Conservation (phyloP, 2,888 invertebrate genomes). For the Onchidella celtica region DNA sequence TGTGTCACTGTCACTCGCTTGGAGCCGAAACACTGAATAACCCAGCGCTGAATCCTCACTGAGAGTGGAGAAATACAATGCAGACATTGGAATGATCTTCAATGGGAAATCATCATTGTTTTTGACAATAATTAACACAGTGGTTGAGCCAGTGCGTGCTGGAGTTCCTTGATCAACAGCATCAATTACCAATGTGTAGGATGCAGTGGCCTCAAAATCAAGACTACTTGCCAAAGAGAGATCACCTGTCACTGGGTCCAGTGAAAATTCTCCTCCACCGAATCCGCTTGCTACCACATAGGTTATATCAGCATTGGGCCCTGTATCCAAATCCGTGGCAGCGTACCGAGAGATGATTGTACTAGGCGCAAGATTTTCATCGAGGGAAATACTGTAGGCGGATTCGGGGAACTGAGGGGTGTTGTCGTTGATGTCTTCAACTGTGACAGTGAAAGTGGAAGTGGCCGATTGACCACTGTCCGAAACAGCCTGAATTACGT, state of each 20-base stretch:
- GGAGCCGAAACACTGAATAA: constrained; percentile 89
- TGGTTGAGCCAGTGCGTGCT: constrained; percentile 52
- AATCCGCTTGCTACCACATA: constrained; percentile 55
- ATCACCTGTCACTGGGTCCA: constrained; percentile 51
- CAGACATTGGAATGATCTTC: constrained; percentile 54
- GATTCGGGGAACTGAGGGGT: constrained; percentile 57
- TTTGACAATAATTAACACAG: constrained; percentile 50
- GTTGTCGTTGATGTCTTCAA: constrained; percentile 65
- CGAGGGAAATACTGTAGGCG: constrained; percentile 54
- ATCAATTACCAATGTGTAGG: constrained; percentile 54
- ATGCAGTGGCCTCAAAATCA: constrained; percentile 52
- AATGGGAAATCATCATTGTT: constrained; percentile 56
- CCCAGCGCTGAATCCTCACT: constrained; percentile 94
- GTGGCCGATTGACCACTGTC: constrained; percentile 54
- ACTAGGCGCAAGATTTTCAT: constrained; percentile 48
- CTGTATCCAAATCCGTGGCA: constrained; percentile 60
- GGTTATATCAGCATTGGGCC: constrained; percentile 54
- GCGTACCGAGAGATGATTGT: constrained; percentile 39
- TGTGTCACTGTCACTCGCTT: constrained; percentile 93
- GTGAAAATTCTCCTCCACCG: constrained; percentile 50
- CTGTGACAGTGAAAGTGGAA: constrained; percentile 51
- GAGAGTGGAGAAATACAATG: constrained; percentile 81
- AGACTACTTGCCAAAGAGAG: constrained; percentile 49
- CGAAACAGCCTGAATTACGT: constrained; percentile 53
- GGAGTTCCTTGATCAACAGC: constrained; percentile 58